Conservation (phyloP, 2,797 vertebrate species). For the Sparidentex hasta region DNA sequence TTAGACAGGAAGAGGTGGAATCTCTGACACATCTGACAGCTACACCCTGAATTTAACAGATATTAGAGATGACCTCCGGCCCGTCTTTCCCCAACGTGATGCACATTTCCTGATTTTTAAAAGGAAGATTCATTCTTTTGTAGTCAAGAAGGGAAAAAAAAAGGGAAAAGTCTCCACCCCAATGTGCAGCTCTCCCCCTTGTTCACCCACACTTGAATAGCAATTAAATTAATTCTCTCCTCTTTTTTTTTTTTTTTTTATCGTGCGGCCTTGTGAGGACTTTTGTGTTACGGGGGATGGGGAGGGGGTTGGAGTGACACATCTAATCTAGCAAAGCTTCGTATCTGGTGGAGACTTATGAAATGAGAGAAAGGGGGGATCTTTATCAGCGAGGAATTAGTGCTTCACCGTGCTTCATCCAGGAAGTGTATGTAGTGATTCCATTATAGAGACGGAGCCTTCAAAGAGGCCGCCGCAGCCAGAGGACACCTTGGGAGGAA, state of each 20-base stretch:
- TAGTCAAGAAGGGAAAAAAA: slow-evolving; percentile 78
- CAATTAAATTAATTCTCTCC: slow-evolving; percentile 93
- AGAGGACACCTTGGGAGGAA: slow-evolving; percentile 99
- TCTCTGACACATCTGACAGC: slow-evolving; percentile 76
- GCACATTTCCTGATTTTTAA: slow-evolving; percentile 86
- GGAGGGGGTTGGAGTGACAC: slow-evolving; percentile 89
- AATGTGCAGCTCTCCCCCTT: slow-evolving; percentile 85
- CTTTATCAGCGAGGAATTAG: slow-evolving; percentile 98
- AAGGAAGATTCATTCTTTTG: slow-evolving; percentile 90
- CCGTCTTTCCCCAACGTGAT: slow-evolving; percentile 86
- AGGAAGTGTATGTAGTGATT: slow-evolving; percentile 95
- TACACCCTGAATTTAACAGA: slow-evolving; percentile 80
- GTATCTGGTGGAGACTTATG: slow-evolving; percentile 95
- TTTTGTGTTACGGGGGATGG: slow-evolving; percentile 74
- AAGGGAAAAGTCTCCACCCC: slow-evolving; percentile 85
- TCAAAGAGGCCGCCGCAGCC: slow-evolving; percentile 91
- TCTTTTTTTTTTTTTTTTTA: slow-evolving; percentile 22
- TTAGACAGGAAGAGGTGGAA: slow-evolving; percentile 57
- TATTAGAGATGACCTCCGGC: slow-evolving; percentile 87
- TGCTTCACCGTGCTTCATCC: slow-evolving; percentile 88
- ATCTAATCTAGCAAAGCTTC: slow-evolving; percentile 95
- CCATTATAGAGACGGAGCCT: slow-evolving; percentile 91
- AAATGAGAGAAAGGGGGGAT: slow-evolving; percentile 96
- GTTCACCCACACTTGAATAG: slow-evolving; percentile 89
- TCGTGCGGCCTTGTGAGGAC: slow-evolving; percentile 74